Percentiles rank a stretch among this genome's conserved stretches.
phyloP scores from a whole-genome alignment of 2,888 invertebrate species.

The Drosophila pegasa region DNA sequence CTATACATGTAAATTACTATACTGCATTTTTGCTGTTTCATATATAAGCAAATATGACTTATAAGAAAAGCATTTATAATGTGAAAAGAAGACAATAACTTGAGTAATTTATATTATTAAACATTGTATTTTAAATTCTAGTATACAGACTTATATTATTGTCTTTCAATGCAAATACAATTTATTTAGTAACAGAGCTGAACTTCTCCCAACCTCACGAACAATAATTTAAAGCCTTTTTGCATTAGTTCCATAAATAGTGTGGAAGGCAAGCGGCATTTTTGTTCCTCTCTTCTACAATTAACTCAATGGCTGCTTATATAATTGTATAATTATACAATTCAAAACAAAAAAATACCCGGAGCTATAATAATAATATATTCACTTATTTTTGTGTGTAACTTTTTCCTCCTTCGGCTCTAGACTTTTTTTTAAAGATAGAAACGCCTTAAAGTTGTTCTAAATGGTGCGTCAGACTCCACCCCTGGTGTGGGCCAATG shows the following conservation, averaged over 20 bases:
- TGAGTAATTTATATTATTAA: too few species aligned
- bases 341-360: constrained; percentile 58
- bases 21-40: too few species aligned
- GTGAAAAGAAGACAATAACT: too few species aligned
- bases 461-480: neutral
- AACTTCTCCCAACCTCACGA: neutral
- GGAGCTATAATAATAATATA: constrained; percentile 70
- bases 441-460: constrained; percentile 15
- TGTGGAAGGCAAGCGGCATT: neutral
- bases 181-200: neutral
- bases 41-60: too few species aligned
- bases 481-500: constrained; percentile 29
- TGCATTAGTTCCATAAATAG: neutral
- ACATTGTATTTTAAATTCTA: too few species aligned
- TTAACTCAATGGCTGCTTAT: constrained; percentile 35
- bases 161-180: too few species aligned
- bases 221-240: constrained; percentile 15
- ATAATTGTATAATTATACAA: constrained; percentile 64
- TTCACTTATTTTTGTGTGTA: neutral
- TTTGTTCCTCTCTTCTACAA: constrained; percentile 21
- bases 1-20: too few species aligned
- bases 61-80: too few species aligned
- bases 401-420: neutral
- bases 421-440: constrained; percentile 3
- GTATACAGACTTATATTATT: too few species aligned